A percentile compares a stretch with the other conserved stretches of the same genome.
Evolutionary conservation across 2,888 invertebrate genomes (phyloP).

Genomic region (Drosophila nr. perissopoda): DNA sequence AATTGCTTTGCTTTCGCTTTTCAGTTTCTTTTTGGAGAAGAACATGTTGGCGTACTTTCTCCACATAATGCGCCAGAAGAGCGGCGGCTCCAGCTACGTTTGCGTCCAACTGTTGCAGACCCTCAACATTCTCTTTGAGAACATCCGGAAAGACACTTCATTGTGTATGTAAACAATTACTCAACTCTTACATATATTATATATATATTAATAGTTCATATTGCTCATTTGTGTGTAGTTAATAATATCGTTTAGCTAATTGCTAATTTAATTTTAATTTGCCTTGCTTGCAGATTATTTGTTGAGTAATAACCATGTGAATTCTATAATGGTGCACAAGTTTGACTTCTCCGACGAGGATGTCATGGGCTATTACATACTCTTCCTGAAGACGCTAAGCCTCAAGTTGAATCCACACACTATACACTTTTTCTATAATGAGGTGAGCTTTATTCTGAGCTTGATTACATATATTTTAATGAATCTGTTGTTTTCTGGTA

Average conservation of each 20-base stretch:
- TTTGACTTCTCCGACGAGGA: conserved; percentile 99
- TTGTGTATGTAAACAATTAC: conserved; percentile 91
- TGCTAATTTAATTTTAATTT: neutral
- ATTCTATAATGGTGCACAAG: conserved; percentile 99
- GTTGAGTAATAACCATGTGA: conserved; percentile 99
- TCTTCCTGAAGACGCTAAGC: conserved; percentile 98
- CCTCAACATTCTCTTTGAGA: conserved; percentile 99
- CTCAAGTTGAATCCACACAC: conserved; percentile 98
- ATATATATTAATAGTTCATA: too few relatives aligned
- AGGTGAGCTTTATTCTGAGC: conserved; percentile 84
- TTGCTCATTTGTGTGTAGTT: neutral
- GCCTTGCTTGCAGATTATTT: conserved; percentile 93
- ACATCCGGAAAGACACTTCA: conserved; percentile 99
- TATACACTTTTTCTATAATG: conserved; percentile 99
- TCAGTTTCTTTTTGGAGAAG: conserved; percentile 98
- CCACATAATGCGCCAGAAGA: conserved; percentile 98
- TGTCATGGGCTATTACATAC: conserved; percentile 99
- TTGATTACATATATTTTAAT: neutral
- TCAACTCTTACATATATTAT: neutral
- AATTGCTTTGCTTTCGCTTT: conserved; percentile 74
- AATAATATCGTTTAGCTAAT: neutral
- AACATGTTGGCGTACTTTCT: conserved; percentile 99
- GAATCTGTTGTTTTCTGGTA: neutral
- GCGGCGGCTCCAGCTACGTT: conserved; percentile 96
- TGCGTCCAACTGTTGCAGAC: conserved; percentile 99